Evolutionary conservation across 92 coral and sea anemone genomes (phyloP).

Genomic region (Chrysogorgia sp.): DNA sequence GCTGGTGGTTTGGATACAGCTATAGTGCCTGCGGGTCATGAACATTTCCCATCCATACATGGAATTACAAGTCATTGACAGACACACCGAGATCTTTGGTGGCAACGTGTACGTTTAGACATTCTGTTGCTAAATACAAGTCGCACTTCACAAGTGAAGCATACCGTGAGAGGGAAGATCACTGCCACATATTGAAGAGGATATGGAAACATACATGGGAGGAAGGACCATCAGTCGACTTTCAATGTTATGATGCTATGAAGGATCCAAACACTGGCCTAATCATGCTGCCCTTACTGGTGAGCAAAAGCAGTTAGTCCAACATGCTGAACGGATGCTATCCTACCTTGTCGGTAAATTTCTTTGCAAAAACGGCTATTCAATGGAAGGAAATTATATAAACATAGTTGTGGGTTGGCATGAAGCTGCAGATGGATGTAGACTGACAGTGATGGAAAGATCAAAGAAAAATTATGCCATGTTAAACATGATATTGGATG

Average conservation of each 20-base stretch:
- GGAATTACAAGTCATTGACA: background rate
- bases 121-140: too few relatives aligned
- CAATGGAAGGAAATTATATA: too few relatives aligned
- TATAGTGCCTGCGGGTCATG: constrained; percentile 1
- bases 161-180: too few relatives aligned
- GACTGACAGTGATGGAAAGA: too few relatives aligned
- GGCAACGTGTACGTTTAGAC: too few relatives aligned
- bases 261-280: constrained; percentile 60
- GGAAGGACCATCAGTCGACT: constrained; percentile 52
- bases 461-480: too few relatives aligned
- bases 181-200: constrained; percentile 54
- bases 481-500: too few relatives aligned
- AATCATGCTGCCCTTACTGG: constrained; percentile 58
- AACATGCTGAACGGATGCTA: constrained; percentile 68
- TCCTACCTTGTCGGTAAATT: constrained; percentile 61
- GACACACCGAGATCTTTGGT: constrained; percentile 51
- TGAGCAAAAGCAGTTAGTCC: constrained; percentile 66
- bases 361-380: too few relatives aligned
- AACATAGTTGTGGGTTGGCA: too few relatives aligned
- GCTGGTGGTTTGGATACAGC: background rate
- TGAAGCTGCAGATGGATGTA: too few relatives aligned
- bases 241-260: constrained; percentile 62
- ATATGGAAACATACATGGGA: constrained; percentile 52
- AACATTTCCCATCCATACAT: background rate
- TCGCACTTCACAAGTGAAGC: constrained; percentile 48